Evolutionary conservation across 2,797 vertebrate species (phyloP).

Genomic region (Diceros bicornis): DNA sequence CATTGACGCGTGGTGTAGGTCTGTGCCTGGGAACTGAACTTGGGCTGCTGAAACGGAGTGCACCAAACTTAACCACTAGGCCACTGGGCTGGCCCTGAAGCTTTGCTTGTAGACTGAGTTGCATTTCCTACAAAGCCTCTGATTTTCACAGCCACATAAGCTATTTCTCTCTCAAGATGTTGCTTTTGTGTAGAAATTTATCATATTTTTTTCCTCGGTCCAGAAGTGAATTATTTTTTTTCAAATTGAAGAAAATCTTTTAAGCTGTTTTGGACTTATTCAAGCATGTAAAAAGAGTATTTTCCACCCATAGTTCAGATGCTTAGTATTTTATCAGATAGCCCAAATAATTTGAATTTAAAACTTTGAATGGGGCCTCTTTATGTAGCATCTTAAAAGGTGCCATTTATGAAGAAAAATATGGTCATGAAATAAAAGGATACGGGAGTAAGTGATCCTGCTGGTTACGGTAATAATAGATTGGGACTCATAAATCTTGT

Average conservation of each 20-base stretch:
- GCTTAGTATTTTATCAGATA: constrained; percentile 55
- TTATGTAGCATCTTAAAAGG: constrained; percentile 71
- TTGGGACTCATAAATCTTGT: constrained; percentile 52
- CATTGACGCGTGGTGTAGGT: too few relatives aligned
- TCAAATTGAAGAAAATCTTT: constrained; percentile 78
- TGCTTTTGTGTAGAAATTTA: constrained; percentile 71
- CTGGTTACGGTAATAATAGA: constrained; percentile 49
- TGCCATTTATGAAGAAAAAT: constrained; percentile 74
- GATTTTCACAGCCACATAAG: constrained; percentile 29
- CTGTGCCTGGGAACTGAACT: too few relatives aligned
- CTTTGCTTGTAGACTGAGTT: neutral
- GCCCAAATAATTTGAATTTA: constrained; percentile 78
- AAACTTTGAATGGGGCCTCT: constrained; percentile 77
- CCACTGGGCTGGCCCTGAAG: neutral
- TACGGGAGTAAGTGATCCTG: constrained; percentile 33
- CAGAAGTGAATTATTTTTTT: constrained; percentile 62
- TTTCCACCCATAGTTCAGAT: constrained; percentile 67
- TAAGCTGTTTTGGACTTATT: constrained; percentile 70
- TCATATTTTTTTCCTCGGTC: constrained; percentile 4
- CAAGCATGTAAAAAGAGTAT: constrained; percentile 65
- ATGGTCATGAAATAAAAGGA: constrained; percentile 55
- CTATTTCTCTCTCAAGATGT: constrained; percentile 62
- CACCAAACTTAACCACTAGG: too few relatives aligned
- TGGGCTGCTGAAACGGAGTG: too few relatives aligned
- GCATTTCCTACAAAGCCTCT: neutral